phyloP scores from a whole-genome alignment of 2,113 vertebrate species.

The Onychostruthus taczanowskii region DNA sequence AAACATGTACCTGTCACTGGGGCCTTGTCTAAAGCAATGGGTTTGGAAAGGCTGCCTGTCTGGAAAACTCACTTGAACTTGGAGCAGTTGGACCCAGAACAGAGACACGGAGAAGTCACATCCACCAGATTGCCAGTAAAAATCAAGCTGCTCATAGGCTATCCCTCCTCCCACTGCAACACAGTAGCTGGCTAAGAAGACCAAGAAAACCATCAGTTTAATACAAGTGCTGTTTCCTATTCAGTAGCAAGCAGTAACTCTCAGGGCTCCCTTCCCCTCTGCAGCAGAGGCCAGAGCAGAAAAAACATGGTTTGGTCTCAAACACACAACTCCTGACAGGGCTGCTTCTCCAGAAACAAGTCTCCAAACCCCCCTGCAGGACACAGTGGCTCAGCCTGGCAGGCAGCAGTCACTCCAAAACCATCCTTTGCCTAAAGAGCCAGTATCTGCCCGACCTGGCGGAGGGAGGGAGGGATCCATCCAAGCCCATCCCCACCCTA shows the following conservation, averaged over 20 bases:
- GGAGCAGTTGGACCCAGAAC: background rate
- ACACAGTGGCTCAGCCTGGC: background rate
- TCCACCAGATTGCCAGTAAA: background rate
- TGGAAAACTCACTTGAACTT: background rate
- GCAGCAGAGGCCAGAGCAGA: background rate
- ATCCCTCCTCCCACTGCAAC: background rate
- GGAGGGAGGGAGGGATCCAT: background rate
- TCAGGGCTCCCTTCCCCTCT: background rate
- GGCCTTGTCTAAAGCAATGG: background rate
- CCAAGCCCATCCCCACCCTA: background rate
- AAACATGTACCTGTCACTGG: background rate
- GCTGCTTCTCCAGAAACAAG: background rate
- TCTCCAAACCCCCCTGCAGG: background rate
- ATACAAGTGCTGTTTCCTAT: background rate
- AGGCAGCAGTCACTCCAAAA: background rate
- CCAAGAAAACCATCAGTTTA: background rate
- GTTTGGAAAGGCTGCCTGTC: background rate
- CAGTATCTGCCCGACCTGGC: rapidly evolving
- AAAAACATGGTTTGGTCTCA: background rate
- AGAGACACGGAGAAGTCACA: rapidly evolving
- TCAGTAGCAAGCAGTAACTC: rapidly evolving
- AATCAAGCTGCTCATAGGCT: background rate
- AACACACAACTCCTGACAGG: rapidly evolving
- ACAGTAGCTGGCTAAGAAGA: background rate
- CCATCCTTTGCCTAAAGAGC: background rate